Base-by-base conservation (phyloP, 2,888 invertebrate species). In the Monopis laevigella region DNA sequence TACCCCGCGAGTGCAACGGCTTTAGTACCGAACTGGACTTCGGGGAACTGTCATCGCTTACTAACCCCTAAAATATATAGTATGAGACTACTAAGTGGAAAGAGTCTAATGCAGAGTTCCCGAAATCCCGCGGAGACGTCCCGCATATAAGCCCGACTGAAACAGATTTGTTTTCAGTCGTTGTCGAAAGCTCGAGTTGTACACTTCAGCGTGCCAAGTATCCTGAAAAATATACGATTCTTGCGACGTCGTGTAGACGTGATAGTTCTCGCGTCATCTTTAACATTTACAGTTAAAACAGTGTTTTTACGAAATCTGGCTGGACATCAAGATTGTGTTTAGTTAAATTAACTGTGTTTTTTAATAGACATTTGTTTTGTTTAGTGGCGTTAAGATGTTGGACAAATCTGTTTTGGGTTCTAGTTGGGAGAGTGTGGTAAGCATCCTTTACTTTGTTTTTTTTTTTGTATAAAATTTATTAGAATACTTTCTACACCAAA, bases 361-460 rank as follows among this genome's bases (percentile, higher is more conserved):
- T 18, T 16, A 8, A 18, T n/a, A n/a, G n/a, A n/a, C n/a, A 7
- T 32, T 17, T 29, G 12, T 29, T 2, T n/a, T 32, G 17, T 32
- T 32, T 16, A 32, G 14, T 14, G 11, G 16, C 13, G 40, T 12
- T 51, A 65, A 57, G 29, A 80, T 78, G 78, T 65, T 80, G 77
- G 80, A 80, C 66, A 75, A 70, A 56, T 62, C 65, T 39, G 60
- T 70, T 46, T 46, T 78, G 48, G 77, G 80, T 46, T 74, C 73
- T 55, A 80, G 80, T 62, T 78, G 75, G 80, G 80, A 80, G 56
- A 80, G 78, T 54, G 75, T 80, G 66, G 78, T 80, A 62, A 71
- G 80, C 74, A n/a, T n/a, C n/a, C n/a, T 50, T 24, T 44, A 40
- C 8, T 16, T 32, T 32, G 5, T 29, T 29, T 12, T 7, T 29